Base-by-base conservation (phyloP, 1,140 invertebrate species). In the Asobara japonica region DNA sequence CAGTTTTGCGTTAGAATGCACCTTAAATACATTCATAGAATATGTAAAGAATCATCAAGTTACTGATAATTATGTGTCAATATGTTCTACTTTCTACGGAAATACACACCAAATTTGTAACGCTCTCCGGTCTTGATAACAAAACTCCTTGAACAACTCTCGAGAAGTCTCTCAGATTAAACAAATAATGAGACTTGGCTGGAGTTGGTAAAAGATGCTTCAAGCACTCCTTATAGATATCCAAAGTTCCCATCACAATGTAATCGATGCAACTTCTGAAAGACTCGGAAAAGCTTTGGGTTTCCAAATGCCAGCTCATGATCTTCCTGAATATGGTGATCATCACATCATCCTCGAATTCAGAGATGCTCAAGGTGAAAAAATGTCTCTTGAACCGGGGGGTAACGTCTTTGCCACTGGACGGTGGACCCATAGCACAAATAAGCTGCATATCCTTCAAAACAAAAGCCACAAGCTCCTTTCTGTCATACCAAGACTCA, bases 91-190 rank as follows among this genome's bases (percentile, higher is more conserved):
- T n/a, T 62, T 22, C 36, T 13, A 3, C 22, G n/a, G 4, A 20
- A 22, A 66, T 38, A 69, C 61, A 48, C 38, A 86, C 83, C 70
- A 77, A n/a, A 65, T 76, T 75, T 0, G 31, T 41, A 0, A 80
- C 74, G 3, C 71, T 71, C 65, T 83, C 82, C 0, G 80, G 76
- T 8, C 75, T 74, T 3, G 78, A 82, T 4, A 87, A 64, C 22
- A 86, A 65, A 69, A 87, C 74, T 0, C 85, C 95, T 88, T 95
- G 92, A 78, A 98, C 93, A 11, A 98, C 96, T 81, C 96, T 89
- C 2, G 95, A 95, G 84, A 98, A 98, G 85, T 98, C 97, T 80
- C 96, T 88, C 69, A 98, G 88, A 88, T 98, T 98, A 86, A 98
- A 99, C 0, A 97, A 89, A 85, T 98, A 98, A 88, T 98, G 96